phyloP scores from a whole-genome alignment of 2,113 vertebrate species.

The cattle (Bos taurus) region ARS-UCD2.0 NC_037336.1:92079001-92079500 shows the following conservation, averaged over 20 bases:
- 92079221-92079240: neutral
- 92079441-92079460: neutral
- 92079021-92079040: neutral
- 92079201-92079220: neutral
- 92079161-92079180: neutral
- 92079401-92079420: neutral
- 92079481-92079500: neutral
- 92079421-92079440: neutral
- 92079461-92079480: neutral
- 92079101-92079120: neutral
- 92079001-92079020: neutral
- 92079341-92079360: neutral
- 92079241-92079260: neutral
- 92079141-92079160: neutral
- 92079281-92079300: neutral
- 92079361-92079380: neutral
- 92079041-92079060: neutral
- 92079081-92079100: neutral
- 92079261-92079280: neutral
- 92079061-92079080: neutral
- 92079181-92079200: neutral
- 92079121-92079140: neutral
- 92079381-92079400: neutral
- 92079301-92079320: neutral
- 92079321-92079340: neutral